phyloP scores from a whole-genome alignment of 2,888 invertebrate genomes.

The Pachliopta kotzebuea region DNA sequence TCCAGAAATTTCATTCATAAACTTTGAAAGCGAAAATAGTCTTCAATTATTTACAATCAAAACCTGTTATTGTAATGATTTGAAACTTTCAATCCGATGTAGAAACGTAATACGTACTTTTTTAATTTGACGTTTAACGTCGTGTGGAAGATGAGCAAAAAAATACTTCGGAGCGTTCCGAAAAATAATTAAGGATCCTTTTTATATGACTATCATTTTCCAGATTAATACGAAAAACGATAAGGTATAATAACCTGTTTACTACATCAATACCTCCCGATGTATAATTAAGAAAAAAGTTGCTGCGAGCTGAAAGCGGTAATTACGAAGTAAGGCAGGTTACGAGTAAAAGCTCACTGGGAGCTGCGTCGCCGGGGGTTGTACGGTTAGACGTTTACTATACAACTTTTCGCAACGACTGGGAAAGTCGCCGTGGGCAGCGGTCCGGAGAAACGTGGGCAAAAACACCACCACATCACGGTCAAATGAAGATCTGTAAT shows the following conservation, averaged over 20 bases:
- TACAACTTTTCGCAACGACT: slow-evolving; percentile 52
- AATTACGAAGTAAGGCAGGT: slow-evolving; percentile 19
- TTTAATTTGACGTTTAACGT: too few relatives aligned
- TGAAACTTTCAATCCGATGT: too few relatives aligned
- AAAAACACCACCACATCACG: slow-evolving; percentile 68
- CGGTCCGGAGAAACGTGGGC: slow-evolving; percentile 57
- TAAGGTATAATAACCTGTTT: slow-evolving; percentile 8
- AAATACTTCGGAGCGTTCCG: neutral
- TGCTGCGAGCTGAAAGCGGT: slow-evolving; percentile 7
- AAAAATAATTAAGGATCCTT: neutral
- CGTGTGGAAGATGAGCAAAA: too few relatives aligned
- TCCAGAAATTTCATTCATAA: too few relatives aligned
- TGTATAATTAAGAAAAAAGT: slow-evolving; percentile 19
- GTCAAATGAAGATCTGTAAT: slow-evolving; percentile 78
- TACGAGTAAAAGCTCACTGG: slow-evolving; percentile 22
- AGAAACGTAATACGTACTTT: too few relatives aligned
- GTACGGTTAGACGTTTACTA: slow-evolving; percentile 34
- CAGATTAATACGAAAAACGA: slow-evolving; percentile 21
- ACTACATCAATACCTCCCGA: slow-evolving; percentile 11
- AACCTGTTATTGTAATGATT: too few relatives aligned
- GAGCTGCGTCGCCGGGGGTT: slow-evolving; percentile 13
- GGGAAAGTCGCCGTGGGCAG: slow-evolving; percentile 54
- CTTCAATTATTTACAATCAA: too few relatives aligned
- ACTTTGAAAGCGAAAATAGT: too few relatives aligned
- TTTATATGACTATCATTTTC: neutral